Conservation (phyloP, 2,113 vertebrate genomes). For the Leptobrachium leishanense region DNA sequence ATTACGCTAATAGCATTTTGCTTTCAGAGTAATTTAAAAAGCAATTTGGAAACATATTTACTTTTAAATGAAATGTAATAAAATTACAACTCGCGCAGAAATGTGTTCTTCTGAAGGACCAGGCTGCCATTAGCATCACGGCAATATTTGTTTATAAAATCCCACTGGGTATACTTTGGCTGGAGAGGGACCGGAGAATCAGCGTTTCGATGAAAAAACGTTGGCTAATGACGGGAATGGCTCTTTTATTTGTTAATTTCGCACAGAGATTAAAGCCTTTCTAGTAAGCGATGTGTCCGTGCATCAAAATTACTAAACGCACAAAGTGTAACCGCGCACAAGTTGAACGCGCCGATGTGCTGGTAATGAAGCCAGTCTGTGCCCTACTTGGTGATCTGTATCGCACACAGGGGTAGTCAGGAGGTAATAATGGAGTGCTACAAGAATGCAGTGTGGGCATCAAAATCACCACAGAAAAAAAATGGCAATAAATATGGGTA, state of each 20-base stretch:
- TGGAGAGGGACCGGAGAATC: neutral
- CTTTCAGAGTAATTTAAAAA: neutral
- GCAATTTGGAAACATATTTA: conserved; percentile 1
- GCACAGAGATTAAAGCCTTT: neutral
- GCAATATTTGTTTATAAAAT: neutral
- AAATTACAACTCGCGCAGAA: neutral
- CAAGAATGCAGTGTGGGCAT: too few relatives aligned
- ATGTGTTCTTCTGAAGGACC: neutral
- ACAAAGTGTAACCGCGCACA: too few relatives aligned
- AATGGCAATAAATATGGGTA: too few relatives aligned
- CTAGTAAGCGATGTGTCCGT: neutral
- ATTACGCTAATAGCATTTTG: neutral
- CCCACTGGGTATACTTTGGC: neutral
- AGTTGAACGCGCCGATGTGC: too few relatives aligned
- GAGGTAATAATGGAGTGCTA: too few relatives aligned
- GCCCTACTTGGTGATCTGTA: too few relatives aligned
- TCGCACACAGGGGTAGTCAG: too few relatives aligned
- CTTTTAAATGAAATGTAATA: neutral
- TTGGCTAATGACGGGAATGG: neutral
- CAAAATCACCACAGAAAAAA: too few relatives aligned
- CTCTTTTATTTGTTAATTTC: neutral
- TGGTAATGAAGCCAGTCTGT: too few relatives aligned
- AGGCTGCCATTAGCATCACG: too few relatives aligned
- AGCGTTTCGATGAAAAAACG: neutral
- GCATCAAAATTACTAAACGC: too few relatives aligned